phyloP scores from a whole-genome alignment of 2,797 vertebrate species.

The Chromobotia macracanthus region DNA sequence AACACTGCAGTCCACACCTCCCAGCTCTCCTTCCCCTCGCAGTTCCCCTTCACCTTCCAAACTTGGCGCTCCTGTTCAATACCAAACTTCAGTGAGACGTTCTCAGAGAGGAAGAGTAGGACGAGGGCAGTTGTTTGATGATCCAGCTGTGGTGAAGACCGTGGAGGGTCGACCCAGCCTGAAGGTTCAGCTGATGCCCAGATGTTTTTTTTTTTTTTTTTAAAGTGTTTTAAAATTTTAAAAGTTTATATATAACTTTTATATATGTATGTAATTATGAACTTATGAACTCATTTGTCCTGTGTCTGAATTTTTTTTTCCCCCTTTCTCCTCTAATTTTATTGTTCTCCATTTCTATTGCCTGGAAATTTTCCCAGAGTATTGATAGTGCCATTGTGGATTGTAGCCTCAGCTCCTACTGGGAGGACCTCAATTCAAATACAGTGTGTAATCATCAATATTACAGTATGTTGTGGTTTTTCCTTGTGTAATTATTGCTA shows the following conservation, averaged over 20 bases:
- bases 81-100: slow-evolving; percentile 47
- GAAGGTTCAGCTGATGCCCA: slow-evolving; percentile 75
- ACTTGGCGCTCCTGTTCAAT: slow-evolving; percentile 44
- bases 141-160: slow-evolving; percentile 86
- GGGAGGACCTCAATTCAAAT: slow-evolving; percentile 69
- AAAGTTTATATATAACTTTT: no score
- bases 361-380: slow-evolving; percentile 69
- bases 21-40: slow-evolving; percentile 43
- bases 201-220: neutral
- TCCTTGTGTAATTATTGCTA: neutral
- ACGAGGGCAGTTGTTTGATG: slow-evolving; percentile 77
- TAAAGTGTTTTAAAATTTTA: no score
- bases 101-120: slow-evolving; percentile 49
- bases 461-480: neutral
- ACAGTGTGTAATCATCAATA: slow-evolving; percentile 69
- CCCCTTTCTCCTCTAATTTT: neutral
- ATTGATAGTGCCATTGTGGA: slow-evolving; percentile 87
- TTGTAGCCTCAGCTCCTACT: slow-evolving; percentile 73
- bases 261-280: no score
- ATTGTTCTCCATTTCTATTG: neutral
- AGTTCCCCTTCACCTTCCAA: slow-evolving; percentile 51
- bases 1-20: slow-evolving; percentile 45
- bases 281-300: neutral
- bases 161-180: slow-evolving; percentile 79
- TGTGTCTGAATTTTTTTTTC: neutral